phyloP scores from a whole-genome alignment of 1,140 invertebrate species.

The Micrasema minimum region DNA sequence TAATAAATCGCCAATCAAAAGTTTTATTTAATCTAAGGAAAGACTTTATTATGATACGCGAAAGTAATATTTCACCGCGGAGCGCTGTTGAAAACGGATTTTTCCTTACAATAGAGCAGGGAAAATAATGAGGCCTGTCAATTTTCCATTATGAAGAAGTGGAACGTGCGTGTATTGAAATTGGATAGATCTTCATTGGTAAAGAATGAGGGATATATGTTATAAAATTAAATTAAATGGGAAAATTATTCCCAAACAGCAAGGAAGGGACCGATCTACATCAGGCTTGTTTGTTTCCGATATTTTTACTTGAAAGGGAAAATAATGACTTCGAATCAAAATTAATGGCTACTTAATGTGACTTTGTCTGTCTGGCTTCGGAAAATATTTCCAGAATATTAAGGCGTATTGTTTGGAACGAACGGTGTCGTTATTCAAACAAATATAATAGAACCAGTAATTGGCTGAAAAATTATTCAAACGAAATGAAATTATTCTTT shows the following conservation, averaged over 20 bases:
- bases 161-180: conserved; percentile 35
- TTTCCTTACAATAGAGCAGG: conserved; percentile 4
- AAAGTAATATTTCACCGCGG: no score
- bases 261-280: no score
- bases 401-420: conserved; percentile 6
- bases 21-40: neutral
- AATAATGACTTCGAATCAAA: conserved; percentile 24
- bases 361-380: conserved; percentile 12
- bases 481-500: no score
- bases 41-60: neutral
- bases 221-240: conserved; percentile 51
- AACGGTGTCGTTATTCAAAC: conserved; percentile 10
- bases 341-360: conserved; percentile 27
- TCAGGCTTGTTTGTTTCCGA: neutral
- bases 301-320: conserved; percentile 9
- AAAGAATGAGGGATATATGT: conserved; percentile 22
- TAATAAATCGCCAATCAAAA: no score
- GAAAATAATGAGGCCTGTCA: conserved; percentile 22
- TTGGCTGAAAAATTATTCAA: conserved; percentile 11
- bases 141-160: conserved; percentile 23
- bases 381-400: conserved; percentile 7
- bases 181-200: conserved; percentile 33
- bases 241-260: conserved; percentile 38
- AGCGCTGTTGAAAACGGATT: neutral
- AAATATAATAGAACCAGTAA: neutral